Base-by-base conservation (phyloP, 2,113 vertebrate species). In the Mugil cephalus region DNA sequence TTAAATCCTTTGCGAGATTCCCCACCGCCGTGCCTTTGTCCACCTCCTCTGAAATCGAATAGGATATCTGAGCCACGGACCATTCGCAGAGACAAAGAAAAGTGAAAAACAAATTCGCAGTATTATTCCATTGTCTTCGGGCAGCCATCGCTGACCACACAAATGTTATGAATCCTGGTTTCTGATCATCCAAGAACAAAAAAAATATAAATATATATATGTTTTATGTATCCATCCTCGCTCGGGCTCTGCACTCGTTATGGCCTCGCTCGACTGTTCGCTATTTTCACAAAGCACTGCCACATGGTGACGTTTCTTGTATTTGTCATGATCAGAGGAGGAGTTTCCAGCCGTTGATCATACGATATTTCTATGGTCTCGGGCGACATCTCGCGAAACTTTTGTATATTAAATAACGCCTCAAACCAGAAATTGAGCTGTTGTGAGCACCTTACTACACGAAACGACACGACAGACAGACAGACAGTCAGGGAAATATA, bases 1-100 rank as follows among this genome's bases (percentile, higher is more conserved):
- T 90, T 43, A 94, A 76, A 77, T 94, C 94, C 77, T 92, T 93
- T 0, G 91, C 91, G 6, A 95, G 82, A 80, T 94, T 93, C 58
- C 94, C 94, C 50, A 95, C 89, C 21, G 87, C 64, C 0, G 92
- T 89, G 21, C 93, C 94, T 74, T 87, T 91, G 64, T 89, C 78
- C 60, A 81, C 82, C 73, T 94, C 94, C 79, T 95, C 94, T 2
- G 88, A 85, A 56, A 95, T 39, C 0, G 87, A 87, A 61, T 94
- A 94, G 6, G 89, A 87, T 42, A 91, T 88, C 51, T 94, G 91
- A 67, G 86, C 87, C 9, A 36, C 73, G 40, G 87, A 88, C 38
- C 83, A 56, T 60, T 82, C 69, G 63, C 66, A 75, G 8, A 90
- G 78, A 89, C 87, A 93, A 89, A 90, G 87, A 78, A 91, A 60